phyloP scores from a whole-genome alignment of 1,140 invertebrate genomes.

The Thalassaphorura encarpata region DNA sequence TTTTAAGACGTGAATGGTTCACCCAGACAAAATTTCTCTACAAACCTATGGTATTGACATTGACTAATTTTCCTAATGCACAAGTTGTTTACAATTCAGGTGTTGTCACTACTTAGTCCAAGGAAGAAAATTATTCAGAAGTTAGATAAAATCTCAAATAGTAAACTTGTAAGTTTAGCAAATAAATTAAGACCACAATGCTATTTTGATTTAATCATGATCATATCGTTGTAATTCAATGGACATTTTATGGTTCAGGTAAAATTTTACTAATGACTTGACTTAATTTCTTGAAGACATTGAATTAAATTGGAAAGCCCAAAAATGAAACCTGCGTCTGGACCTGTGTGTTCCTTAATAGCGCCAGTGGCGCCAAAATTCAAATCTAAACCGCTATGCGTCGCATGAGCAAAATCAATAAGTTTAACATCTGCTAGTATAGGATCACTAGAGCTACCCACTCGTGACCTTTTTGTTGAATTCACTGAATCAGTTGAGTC shows the following conservation, averaged over 20 bases:
- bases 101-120: too few relatives aligned
- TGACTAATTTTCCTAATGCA: too few relatives aligned
- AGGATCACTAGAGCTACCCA: neutral
- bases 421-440: slow-evolving; percentile 51
- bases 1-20: too few relatives aligned
- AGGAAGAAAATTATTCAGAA: neutral
- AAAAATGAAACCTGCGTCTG: neutral
- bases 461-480: neutral
- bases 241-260: neutral
- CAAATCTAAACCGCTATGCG: slow-evolving; percentile 36
- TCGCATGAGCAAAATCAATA: slow-evolving; percentile 56
- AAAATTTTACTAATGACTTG: neutral
- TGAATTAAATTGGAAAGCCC: slow-evolving; percentile 22
- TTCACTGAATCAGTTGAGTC: slow-evolving; percentile 17
- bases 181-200: neutral
- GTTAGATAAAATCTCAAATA: neutral
- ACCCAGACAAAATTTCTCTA: too few relatives aligned
- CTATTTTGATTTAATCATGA: too few relatives aligned
- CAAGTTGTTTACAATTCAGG: too few relatives aligned
- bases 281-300: slow-evolving; percentile 2
- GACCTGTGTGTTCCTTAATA: neutral
- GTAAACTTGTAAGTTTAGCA: neutral
- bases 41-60: too few relatives aligned
- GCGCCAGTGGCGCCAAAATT: neutral
- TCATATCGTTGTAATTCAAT: too few relatives aligned